phyloP scores from a whole-genome alignment of 2,888 invertebrate species.

The Pseudococcus longispinus region DNA sequence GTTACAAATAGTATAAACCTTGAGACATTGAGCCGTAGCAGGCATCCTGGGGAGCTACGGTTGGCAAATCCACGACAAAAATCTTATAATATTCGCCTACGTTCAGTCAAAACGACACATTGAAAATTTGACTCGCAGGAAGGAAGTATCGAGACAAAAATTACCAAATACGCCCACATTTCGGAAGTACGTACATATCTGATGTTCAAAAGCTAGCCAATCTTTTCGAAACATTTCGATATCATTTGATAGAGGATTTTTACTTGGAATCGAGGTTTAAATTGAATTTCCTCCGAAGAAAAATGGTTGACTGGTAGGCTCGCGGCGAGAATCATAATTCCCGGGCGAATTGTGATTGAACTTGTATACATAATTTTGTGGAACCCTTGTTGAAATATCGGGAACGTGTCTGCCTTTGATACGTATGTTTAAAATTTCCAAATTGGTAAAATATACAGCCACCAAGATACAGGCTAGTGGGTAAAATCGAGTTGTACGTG shows the following conservation, averaged over 20 bases:
- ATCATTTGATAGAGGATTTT: background rate
- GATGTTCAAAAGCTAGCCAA: background rate
- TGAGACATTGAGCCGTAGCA: too few relatives aligned
- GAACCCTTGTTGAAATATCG: constrained; percentile 5
- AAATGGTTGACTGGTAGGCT: background rate
- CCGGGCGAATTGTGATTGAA: background rate
- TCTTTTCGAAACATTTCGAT: background rate
- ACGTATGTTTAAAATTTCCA: constrained; percentile 15
- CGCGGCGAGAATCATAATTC: constrained; percentile 29
- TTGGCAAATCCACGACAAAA: background rate
- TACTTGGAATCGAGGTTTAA: background rate
- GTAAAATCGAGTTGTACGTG: constrained; percentile 9
- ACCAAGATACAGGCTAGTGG: constrained; percentile 1
- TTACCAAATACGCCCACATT: background rate
- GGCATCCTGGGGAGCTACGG: too few relatives aligned
- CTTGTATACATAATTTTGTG: constrained; percentile 21
- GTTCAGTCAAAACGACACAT: background rate
- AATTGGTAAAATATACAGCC: constrained; percentile 20
- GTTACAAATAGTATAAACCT: too few relatives aligned
- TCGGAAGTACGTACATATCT: background rate
- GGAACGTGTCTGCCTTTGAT: constrained; percentile 11
- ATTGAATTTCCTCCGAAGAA: background rate
- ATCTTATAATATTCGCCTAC: too few relatives aligned
- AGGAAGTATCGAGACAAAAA: background rate
- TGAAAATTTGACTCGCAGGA: background rate